phyloP scores from a whole-genome alignment of 2,113 vertebrate genomes.

The Tympanuchus pallidicinctus region DNA sequence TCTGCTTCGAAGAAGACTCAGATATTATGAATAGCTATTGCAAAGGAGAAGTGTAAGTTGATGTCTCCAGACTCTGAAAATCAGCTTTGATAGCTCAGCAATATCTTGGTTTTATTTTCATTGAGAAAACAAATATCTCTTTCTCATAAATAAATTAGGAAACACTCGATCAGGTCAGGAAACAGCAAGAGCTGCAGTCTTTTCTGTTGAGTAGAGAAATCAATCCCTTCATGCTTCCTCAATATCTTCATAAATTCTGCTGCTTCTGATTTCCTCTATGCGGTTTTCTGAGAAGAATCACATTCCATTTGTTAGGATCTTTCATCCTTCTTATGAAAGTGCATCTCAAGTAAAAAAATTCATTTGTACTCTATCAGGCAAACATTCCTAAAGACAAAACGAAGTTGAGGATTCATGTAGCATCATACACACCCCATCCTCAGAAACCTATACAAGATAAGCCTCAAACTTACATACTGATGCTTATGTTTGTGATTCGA shows the following conservation, averaged over 20 bases:
- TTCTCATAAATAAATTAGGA: neutral
- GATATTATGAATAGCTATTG: neutral
- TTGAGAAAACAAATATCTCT: neutral
- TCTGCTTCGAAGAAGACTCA: neutral
- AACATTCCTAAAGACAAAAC: neutral
- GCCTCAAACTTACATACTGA: neutral
- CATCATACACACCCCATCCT: neutral
- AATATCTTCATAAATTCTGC: neutral
- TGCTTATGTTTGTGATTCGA: neutral
- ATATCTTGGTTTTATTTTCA: neutral
- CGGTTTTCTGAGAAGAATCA: neutral
- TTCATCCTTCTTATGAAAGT: neutral
- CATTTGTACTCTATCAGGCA: neutral
- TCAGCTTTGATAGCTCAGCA: neutral
- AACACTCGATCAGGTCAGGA: neutral
- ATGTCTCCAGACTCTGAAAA: neutral
- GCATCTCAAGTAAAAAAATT: neutral
- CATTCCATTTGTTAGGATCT: neutral
- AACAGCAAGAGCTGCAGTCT: neutral
- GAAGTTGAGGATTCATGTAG: neutral
- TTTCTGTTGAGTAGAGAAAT: neutral
- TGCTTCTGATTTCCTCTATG: neutral
- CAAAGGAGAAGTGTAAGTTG: neutral
- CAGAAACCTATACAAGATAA: neutral
- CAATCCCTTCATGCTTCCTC: neutral